Percentiles rank a stretch among this genome's conserved stretches.
These are phyloP conservation scores for Papilio polytes DNA, from an alignment of 1,140 invertebrate genomes.

Conservation along the genomic window DNA sequence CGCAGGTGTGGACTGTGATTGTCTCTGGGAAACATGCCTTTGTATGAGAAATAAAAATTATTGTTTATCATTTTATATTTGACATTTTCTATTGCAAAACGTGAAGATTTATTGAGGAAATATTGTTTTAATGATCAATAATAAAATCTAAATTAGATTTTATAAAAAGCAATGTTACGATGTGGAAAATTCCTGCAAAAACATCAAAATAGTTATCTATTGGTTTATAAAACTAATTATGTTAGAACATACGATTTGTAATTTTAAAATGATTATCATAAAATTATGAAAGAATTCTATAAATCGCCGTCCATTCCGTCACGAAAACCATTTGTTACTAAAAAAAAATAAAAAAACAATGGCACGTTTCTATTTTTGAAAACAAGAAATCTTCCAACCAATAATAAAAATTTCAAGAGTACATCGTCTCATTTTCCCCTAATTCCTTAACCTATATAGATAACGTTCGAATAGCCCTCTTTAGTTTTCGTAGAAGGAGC, in stretches of 20 bases:
- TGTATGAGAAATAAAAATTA: constrained; percentile 38
- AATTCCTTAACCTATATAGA: constrained; percentile 26
- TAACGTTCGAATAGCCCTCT: constrained; percentile 12
- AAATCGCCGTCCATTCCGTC: neutral
- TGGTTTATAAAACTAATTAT: no score
- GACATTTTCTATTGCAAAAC: constrained; percentile 19
- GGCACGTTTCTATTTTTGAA: neutral
- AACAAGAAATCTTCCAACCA: neutral
- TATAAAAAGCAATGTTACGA: neutral
- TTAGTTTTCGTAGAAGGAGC: constrained; percentile 28
- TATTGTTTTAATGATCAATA: neutral
- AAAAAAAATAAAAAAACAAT: constrained; percentile 1
- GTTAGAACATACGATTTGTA: no score
- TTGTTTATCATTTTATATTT: constrained; percentile 30
- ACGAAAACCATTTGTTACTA: neutral
- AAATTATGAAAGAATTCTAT: neutral
- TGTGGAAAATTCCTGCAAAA: neutral
- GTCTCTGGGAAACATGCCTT: constrained; percentile 42
- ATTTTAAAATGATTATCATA: neutral
- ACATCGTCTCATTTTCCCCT: neutral
- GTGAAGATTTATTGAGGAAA: constrained; percentile 29
- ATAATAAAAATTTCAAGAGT: neutral
- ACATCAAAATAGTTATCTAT: no score
- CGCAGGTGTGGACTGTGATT: constrained; percentile 51
- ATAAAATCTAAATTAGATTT: neutral